Base-by-base conservation (phyloP, 2,797 vertebrate genomes). In the Spatula versicolor region DNA sequence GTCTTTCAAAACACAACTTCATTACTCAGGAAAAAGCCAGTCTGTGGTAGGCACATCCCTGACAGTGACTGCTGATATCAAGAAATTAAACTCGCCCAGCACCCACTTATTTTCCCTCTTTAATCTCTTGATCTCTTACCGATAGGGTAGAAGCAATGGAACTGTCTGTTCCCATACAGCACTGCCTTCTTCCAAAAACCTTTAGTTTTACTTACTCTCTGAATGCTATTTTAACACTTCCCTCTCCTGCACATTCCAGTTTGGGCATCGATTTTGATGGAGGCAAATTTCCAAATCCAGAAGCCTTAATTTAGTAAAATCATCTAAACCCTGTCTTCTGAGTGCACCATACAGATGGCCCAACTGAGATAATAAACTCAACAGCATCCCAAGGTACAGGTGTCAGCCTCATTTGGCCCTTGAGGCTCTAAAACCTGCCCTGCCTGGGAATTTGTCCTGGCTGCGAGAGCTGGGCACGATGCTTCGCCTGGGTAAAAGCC, bases 391-490 rank as follows among this genome's bases (percentile, higher is more conserved):
- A 37, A 31, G 59, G 25, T 2, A 45, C 19, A 80, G 84, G 72
- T 64, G 69, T 25, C 0, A 37, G 69, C 13, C 45, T 33, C 50
- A 7, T 63, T 85, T 63, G 72, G 54, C 31, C 63, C 92, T 83
- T 0, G 1, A 91, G 87, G 87, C 87, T 88, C 52, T 73, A 23
- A 78, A 88, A 55, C 11, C 80, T 81, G 83, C 41, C 79, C 59
- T 48, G 43, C 9, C 45, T 37, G 23, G 14, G 66, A 45, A 78
- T 62, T 33, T 0, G 0, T 46, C 63, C 39, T 0, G 4, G 69
- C n/a, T 92, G 56, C 35, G 60, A 39, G 68, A 67, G 28, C 71
- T 7, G 68, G 33, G 35, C 52, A 11, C 0, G 25, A n/a, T 0
- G 0, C 18, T 89, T 21, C 22, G 31, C 43, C 23, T 6, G 43